Evolutionary conservation across 1,140 invertebrate genomes (phyloP).

Genomic region (Phymastichus coffea): DNA sequence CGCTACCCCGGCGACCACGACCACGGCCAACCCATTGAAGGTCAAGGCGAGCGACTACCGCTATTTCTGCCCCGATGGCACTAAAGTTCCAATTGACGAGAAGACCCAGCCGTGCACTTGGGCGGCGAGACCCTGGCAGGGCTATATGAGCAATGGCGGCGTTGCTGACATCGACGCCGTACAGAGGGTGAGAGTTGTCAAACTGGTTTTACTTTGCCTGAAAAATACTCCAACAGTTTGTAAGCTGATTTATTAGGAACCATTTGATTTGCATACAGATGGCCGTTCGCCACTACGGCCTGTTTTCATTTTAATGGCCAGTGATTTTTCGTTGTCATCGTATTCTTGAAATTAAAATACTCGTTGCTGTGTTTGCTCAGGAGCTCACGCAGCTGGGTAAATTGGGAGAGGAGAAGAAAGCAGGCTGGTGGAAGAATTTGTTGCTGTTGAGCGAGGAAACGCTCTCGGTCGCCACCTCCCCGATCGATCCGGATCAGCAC

Average conservation of each 20-base stretch:
- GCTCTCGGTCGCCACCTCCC: conserved; percentile 62
- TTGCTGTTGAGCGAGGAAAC: conserved; percentile 60
- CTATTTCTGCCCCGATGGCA: conserved; percentile 82
- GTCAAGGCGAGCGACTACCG: conserved; percentile 65
- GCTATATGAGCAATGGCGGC: conserved; percentile 66
- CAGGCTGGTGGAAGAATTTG: conserved; percentile 60
- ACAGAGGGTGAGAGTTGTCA: conserved; percentile 38
- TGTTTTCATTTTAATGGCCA: too few species aligned
- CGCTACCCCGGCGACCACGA: conserved; percentile 50
- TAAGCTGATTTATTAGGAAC: too few species aligned
- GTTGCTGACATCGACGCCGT: conserved; percentile 53
- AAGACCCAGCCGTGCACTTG: conserved; percentile 71
- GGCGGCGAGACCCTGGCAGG: conserved; percentile 80
- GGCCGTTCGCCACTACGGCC: too few species aligned
- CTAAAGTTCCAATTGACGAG: conserved; percentile 60
- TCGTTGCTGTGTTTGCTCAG: conserved; percentile 28
- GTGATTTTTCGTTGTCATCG: neutral
- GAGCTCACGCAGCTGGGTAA: conserved; percentile 50
- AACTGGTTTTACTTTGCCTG: too few species aligned
- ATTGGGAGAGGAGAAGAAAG: conserved; percentile 53
- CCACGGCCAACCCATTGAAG: conserved; percentile 37
- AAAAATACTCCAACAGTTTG: too few species aligned
- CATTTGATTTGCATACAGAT: too few species aligned
- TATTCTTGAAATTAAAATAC: neutral
- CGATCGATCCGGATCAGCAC: conserved; percentile 64